phyloP scores from a whole-genome alignment of 2,113 vertebrate genomes.

The Eulemur macaco region DNA sequence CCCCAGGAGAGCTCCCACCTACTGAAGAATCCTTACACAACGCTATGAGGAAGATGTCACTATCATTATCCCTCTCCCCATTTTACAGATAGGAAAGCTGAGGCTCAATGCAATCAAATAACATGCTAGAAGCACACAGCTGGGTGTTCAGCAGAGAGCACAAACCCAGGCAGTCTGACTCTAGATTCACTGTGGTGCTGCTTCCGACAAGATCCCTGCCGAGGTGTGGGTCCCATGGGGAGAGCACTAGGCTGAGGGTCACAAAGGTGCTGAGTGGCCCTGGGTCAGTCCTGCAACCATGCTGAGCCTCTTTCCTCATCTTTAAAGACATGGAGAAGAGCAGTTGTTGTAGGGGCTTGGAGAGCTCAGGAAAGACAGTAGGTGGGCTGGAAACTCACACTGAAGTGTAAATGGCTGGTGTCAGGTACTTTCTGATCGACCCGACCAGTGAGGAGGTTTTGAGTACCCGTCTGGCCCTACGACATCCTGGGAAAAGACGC shows the following conservation, averaged over 20 bases:
- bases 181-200: neutral
- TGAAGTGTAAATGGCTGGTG: neutral
- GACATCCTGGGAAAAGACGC: neutral
- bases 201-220: neutral
- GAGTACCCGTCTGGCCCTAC: neutral
- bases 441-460: neutral
- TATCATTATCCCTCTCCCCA: neutral
- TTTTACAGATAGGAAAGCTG: neutral
- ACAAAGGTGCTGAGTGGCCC: neutral
- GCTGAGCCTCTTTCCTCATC: neutral
- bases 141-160: too few species aligned
- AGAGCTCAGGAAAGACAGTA: neutral
- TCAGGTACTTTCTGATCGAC: neutral
- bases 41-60: neutral
- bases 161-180: neutral
- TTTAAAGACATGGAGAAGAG: neutral
- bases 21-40: fast-evolving
- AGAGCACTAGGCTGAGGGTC: neutral
- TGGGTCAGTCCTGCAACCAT: neutral
- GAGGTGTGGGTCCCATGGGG: neutral
- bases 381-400: neutral
- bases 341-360: neutral
- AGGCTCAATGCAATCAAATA: neutral
- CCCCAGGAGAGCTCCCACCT: neutral
- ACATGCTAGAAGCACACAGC: neutral